Evolutionary conservation across 2,113 vertebrate species (phyloP).

Genomic region (Morphnarchus princeps): DNA sequence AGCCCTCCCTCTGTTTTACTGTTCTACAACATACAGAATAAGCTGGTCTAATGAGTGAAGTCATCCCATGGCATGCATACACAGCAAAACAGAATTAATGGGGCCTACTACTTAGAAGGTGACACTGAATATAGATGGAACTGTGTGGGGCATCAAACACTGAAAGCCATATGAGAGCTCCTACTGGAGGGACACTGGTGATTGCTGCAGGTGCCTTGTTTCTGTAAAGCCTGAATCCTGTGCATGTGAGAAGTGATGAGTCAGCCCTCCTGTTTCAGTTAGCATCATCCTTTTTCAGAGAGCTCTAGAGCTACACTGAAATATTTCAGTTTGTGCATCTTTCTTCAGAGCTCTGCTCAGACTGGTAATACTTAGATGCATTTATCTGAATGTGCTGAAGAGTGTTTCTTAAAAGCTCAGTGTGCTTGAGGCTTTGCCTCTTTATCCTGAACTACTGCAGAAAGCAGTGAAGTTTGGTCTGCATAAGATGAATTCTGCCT

Average conservation of each 20-base stretch:
- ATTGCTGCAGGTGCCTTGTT: background rate
- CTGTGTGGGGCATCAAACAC: background rate
- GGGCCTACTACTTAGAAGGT: background rate
- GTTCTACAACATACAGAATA: background rate
- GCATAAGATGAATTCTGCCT: background rate
- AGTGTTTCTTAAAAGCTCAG: background rate
- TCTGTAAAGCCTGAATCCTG: background rate
- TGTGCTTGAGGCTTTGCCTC: background rate
- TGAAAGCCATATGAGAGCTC: background rate
- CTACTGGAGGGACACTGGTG: background rate
- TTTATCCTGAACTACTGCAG: background rate
- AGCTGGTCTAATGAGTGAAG: background rate
- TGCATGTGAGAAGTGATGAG: background rate
- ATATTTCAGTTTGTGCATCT: background rate
- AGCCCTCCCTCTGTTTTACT: background rate
- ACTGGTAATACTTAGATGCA: fast-evolving
- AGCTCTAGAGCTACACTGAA: background rate
- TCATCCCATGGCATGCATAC: background rate
- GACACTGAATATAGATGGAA: background rate
- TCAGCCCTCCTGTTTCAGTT: background rate
- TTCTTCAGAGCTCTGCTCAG: background rate
- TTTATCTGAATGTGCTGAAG: background rate
- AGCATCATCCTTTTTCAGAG: background rate
- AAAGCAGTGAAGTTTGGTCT: background rate
- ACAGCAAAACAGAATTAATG: background rate